Evolutionary conservation across 2,888 invertebrate species (phyloP).

Genomic region (Diadromus collaris): DNA sequence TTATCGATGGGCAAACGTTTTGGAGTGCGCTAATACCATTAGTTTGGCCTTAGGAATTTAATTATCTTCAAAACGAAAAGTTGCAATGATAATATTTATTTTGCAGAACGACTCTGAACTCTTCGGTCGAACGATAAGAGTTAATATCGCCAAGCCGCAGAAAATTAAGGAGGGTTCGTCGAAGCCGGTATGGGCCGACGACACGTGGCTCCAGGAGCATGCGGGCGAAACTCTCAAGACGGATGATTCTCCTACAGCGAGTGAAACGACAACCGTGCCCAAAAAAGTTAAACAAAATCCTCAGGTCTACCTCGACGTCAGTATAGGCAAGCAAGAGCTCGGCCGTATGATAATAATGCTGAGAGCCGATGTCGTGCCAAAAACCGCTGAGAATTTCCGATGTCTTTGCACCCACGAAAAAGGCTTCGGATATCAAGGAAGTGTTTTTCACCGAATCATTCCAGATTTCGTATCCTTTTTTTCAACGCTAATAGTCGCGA

Average conservation of each 20-base stretch:
- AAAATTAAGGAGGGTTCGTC: slow-evolving; percentile 97
- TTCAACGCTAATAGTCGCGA: not conserved
- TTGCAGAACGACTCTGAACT: slow-evolving; percentile 97
- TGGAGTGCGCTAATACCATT: too few relatives aligned
- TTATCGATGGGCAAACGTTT: too few relatives aligned
- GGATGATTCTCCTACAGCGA: slow-evolving; percentile 75
- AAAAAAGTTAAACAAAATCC: slow-evolving; percentile 86
- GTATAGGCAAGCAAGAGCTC: slow-evolving; percentile 92
- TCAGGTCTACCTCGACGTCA: slow-evolving; percentile 98
- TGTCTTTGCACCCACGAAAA: slow-evolving; percentile 97
- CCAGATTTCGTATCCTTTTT: slow-evolving; percentile 96
- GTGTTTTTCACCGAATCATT: slow-evolving; percentile 95
- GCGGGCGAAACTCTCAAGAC: slow-evolving; percentile 92
- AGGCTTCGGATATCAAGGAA: slow-evolving; percentile 97
- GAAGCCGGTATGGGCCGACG: slow-evolving; percentile 98
- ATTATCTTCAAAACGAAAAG: slow-evolving; percentile 2
- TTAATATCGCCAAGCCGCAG: slow-evolving; percentile 98
- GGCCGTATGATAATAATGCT: slow-evolving; percentile 97
- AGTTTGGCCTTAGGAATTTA: too few relatives aligned
- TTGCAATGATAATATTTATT: not conserved
- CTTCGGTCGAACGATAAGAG: slow-evolving; percentile 97
- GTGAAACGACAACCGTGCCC: slow-evolving; percentile 64
- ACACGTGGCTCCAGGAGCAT: slow-evolving; percentile 98
- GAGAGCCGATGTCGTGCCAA: slow-evolving; percentile 95
- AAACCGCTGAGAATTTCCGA: slow-evolving; percentile 96